phyloP scores from a whole-genome alignment of 64 coral and sea anemone genomes.

The Montipora capricornis region DNA sequence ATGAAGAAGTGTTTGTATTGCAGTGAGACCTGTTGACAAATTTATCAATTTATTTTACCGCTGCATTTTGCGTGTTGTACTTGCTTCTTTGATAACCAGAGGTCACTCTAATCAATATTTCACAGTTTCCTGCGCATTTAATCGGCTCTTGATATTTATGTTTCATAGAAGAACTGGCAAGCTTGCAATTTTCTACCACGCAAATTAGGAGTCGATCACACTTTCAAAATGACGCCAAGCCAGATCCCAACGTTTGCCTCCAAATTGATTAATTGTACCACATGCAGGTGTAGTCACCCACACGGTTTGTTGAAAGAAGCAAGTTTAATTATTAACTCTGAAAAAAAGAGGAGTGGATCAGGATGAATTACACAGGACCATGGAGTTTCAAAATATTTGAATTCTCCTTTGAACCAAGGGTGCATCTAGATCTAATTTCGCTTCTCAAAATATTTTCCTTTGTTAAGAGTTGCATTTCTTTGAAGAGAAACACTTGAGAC shows the following conservation, averaged over 20 bases:
- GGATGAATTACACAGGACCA: neutral
- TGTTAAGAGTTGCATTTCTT: neutral
- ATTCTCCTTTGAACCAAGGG: neutral
- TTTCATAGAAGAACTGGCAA: neutral
- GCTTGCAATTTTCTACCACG: neutral
- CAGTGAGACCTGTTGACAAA: too few relatives aligned
- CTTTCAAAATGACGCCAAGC: neutral
- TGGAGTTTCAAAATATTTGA: neutral
- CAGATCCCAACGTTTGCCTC: neutral
- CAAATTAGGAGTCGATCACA: neutral
- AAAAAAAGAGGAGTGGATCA: neutral
- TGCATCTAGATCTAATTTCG: neutral
- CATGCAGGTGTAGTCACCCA: conserved; percentile 23
- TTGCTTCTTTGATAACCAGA: neutral
- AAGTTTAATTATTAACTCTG: neutral
- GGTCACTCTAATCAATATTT: neutral
- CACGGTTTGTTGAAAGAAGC: neutral
- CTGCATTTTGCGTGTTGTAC: neutral
- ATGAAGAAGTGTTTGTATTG: neutral
- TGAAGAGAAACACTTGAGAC: neutral
- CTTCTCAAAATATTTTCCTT: conserved; percentile 36
- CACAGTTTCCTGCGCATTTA: neutral
- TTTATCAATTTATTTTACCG: neutral
- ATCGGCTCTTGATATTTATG: neutral
- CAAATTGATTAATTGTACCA: conserved; percentile 8